These are phyloP conservation scores for Orchestia grillus DNA, from an alignment of 1,140 invertebrate genomes.

Conservation along the genomic window DNA sequence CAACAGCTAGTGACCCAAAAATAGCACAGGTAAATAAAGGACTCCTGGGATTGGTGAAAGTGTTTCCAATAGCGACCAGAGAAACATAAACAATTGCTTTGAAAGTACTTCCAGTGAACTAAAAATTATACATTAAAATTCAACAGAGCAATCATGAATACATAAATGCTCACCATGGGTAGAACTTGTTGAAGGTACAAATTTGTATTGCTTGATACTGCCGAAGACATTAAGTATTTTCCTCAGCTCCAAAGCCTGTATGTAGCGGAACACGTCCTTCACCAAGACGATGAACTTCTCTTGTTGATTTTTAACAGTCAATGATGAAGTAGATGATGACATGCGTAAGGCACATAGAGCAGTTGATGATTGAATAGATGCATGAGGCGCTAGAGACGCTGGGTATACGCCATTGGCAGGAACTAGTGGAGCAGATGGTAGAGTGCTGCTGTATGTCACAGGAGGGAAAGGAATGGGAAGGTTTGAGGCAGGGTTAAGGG, in stretches of 20 bases:
- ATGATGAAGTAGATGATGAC: no score
- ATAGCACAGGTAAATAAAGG: no score
- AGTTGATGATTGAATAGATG: background rate
- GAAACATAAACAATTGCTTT: no score
- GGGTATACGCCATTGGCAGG: no score
- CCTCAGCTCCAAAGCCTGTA: background rate
- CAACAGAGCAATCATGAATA: background rate
- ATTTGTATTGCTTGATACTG: slow-evolving; percentile 17
- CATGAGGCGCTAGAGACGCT: background rate
- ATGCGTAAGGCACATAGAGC: background rate
- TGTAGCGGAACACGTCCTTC: slow-evolving; percentile 15
- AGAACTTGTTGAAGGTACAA: background rate
- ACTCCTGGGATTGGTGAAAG: no score
- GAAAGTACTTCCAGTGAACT: background rate
- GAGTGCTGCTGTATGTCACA: no score
- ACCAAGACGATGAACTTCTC: background rate
- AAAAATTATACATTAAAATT: background rate
- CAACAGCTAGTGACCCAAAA: no score
- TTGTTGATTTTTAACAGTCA: no score
- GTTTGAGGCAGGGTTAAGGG: background rate
- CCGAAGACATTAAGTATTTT: slow-evolving; percentile 16
- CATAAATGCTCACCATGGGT: background rate
- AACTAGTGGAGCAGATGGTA: no score
- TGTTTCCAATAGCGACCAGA: no score
- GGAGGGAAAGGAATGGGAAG: background rate